A percentile compares a stretch with the other conserved stretches of the same genome.
These are phyloP conservation scores for Parasteatoda tepidariorum DNA, from an alignment of 1,140 invertebrate species.

Conservation along the genomic window DNA sequence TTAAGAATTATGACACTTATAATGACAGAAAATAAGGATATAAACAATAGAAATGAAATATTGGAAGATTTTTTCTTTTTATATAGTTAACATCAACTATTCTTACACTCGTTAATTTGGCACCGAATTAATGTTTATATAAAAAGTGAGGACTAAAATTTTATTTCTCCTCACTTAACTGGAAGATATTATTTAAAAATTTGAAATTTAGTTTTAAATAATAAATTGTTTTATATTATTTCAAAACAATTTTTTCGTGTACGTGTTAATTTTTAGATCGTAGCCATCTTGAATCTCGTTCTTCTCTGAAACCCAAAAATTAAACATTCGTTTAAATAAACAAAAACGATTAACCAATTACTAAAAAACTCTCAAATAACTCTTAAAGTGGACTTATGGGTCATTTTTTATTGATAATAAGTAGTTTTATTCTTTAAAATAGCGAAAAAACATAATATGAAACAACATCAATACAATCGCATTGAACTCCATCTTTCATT, in stretches of 20 bases:
- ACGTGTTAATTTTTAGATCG: neutral
- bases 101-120: too few relatives aligned
- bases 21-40: too few relatives aligned
- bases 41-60: too few relatives aligned
- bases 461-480: neutral
- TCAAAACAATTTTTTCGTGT: neutral
- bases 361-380: neutral
- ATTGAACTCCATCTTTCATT: slow-evolving; percentile 1
- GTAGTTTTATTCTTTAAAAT: neutral
- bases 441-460: neutral
- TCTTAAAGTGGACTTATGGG: neutral
- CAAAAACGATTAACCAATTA: neutral
- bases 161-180: neutral
- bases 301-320: neutral
- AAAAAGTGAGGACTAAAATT: neutral
- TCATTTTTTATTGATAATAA: neutral
- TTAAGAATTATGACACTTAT: too few relatives aligned
- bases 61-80: too few relatives aligned
- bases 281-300: slow-evolving; percentile 55
- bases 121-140: too few relatives aligned
- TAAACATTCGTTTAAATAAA: neutral
- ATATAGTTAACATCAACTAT: too few relatives aligned
- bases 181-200: neutral
- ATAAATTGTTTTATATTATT: neutral
- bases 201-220: neutral